Base-by-base conservation (phyloP, 1,140 invertebrate species). In the Drosophila pallidifrons region DNA sequence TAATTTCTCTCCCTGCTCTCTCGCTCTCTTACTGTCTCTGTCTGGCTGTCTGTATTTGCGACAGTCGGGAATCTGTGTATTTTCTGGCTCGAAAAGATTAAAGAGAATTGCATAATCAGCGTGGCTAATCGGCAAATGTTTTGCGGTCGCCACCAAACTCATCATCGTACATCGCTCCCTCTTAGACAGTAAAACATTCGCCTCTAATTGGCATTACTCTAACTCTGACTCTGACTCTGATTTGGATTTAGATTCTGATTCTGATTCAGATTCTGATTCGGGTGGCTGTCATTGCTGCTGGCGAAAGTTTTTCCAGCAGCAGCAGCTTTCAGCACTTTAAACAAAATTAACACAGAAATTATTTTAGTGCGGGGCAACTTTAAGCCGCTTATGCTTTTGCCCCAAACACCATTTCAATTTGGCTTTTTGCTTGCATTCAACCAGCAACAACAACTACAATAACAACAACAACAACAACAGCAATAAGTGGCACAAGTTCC, bases 331-430 rank as follows among this genome's bases (percentile, higher is more conserved):
- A 54, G 55, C 51, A 63, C 69, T 82, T 77, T 60, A 79, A 87
- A 80, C 77, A 88, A 77, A 87, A 87, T 88, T 77, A 88, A 87
- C 83, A 87, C 77, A 73, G 83, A 87, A 87, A 80, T 83, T 88
- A 88, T 87, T 87, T 87, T 80, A 87, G 71, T 74, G 77, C 69
- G 77, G 15, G 64, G 38, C 73, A 77, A 80, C 77, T 88, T 71
- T 87, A 87, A 88, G 83, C 83, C 69, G 83, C 80, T 88, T 87
- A 87, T 65, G 45, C 60, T 28, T 25, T 64, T 60, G 28, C 45
- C 16, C 15, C 45, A 60, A 61, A 63, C 51, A 68, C 16, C 54
- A 75, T 77, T 82, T 82, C 51, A 64, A 69, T 61, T 61, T 61
- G 32, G 41, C 32, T 64, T 71, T 71, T 71, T 41, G n/a, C 49